Conservation (phyloP, 2,113 vertebrate species). For the Regulus satrapa region DNA sequence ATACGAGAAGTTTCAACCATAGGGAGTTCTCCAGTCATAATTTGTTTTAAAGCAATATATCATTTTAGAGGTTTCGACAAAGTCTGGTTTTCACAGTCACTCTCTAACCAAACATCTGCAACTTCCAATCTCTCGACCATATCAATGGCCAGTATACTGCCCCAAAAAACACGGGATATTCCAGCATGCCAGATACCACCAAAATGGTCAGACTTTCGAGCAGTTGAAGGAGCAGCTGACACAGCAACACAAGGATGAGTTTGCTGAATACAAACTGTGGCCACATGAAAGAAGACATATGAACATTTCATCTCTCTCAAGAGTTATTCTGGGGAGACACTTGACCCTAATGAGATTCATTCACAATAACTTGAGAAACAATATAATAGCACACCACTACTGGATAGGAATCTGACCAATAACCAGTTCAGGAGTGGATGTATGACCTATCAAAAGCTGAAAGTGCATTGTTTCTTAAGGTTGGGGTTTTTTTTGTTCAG, state of each 20-base stretch:
- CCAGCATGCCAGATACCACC: not conserved
- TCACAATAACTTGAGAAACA: conserved; percentile 24
- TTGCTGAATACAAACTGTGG: not conserved
- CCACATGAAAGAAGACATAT: conserved; percentile 30
- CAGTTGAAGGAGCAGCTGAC: conserved; percentile 8
- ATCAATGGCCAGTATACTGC: not conserved
- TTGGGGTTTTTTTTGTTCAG: not conserved
- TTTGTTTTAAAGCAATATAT: not conserved
- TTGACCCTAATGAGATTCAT: conserved; percentile 14
- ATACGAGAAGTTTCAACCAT: not conserved
- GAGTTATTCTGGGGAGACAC: conserved; percentile 1
- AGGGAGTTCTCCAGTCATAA: not conserved
- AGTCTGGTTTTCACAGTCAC: not conserved
- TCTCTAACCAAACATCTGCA: not conserved
- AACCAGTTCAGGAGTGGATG: not conserved
- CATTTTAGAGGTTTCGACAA: not conserved
- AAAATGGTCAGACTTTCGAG: not conserved
- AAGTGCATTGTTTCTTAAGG: conserved; percentile 6
- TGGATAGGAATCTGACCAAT: conserved; percentile 24
- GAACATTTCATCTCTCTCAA: conserved; percentile 37
- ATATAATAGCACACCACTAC: not conserved
- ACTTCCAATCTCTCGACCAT: not conserved
- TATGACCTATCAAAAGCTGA: conserved; percentile 11
- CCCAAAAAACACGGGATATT: not conserved
- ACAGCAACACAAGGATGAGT: conserved; percentile 6